Conservation (phyloP, 2,797 vertebrate genomes). For the Lacerta bilineata region DNA sequence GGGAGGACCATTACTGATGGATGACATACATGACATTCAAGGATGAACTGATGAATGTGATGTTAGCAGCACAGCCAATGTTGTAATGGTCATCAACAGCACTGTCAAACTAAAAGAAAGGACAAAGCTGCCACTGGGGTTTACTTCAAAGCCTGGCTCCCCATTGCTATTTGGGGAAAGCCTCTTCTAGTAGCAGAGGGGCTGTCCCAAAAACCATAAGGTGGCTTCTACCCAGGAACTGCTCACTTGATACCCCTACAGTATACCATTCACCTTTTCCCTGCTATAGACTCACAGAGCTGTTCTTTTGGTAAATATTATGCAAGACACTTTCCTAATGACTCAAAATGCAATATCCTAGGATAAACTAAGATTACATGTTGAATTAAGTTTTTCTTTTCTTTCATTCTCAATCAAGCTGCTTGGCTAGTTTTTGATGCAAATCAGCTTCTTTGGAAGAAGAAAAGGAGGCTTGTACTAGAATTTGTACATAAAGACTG, state of each 20-base stretch:
- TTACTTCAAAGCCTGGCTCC: too few relatives aligned
- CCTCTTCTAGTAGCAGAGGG: background rate
- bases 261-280: background rate
- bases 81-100: background rate
- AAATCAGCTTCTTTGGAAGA: constrained; percentile 3
- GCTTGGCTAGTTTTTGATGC: background rate
- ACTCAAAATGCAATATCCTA: background rate
- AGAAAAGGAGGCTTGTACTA: background rate
- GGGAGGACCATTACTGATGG: background rate
- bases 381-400: background rate
- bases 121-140: background rate
- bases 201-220: background rate
- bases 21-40: background rate
- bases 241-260: background rate
- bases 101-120: background rate
- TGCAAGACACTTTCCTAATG: background rate
- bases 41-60: background rate
- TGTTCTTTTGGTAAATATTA: background rate
- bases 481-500: background rate
- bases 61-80: too few relatives aligned
- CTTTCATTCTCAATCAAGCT: constrained; percentile 12
- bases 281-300: background rate
- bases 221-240: background rate
- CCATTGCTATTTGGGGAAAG: background rate
- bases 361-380: constrained; percentile 3